Conservation (phyloP, 64 coral and sea anemone genomes). For the Anthopleura sola region DNA sequence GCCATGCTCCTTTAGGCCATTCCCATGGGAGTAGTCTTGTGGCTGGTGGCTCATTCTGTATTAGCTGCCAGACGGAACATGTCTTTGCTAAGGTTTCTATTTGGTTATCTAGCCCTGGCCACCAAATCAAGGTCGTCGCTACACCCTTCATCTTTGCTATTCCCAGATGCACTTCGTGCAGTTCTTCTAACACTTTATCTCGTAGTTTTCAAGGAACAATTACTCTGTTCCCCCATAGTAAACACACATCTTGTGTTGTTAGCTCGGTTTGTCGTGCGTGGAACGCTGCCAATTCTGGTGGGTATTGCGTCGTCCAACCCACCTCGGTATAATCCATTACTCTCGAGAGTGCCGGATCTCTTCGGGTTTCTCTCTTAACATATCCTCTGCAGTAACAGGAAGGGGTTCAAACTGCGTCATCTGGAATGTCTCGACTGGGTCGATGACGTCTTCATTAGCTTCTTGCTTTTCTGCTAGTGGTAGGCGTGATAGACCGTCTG, state of each 20-base stretch:
- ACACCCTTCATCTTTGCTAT: slow-evolving; percentile 45
- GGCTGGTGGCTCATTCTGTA: slow-evolving; percentile 25
- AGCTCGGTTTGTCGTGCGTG: slow-evolving; percentile 15
- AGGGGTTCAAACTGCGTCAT: background rate
- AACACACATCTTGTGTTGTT: slow-evolving; percentile 42
- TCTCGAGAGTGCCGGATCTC: slow-evolving; percentile 42
- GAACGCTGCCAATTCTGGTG: background rate
- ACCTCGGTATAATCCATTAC: slow-evolving; percentile 18
- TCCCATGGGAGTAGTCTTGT: slow-evolving; percentile 31
- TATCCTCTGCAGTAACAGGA: slow-evolving; percentile 18
- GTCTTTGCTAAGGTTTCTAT: slow-evolving; percentile 28
- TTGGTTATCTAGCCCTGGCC: slow-evolving; percentile 26
- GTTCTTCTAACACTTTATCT: slow-evolving; percentile 26
- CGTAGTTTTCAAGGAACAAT: slow-evolving; percentile 28
- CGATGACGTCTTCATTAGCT: too few species aligned
- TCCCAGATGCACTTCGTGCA: slow-evolving; percentile 30
- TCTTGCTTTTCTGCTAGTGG: too few species aligned
- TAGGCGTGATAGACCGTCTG: too few species aligned
- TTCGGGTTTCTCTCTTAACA: slow-evolving; percentile 15
- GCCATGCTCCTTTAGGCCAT: slow-evolving; percentile 22
- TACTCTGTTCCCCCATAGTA: slow-evolving; percentile 44
- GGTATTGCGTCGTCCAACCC: slow-evolving; percentile 15
- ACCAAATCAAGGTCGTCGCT: slow-evolving; percentile 33
- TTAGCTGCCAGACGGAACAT: slow-evolving; percentile 20
- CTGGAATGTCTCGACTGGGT: too few species aligned